Conservation (phyloP, 2,888 invertebrate species). For the Lepidocyrtoides sp. region DNA sequence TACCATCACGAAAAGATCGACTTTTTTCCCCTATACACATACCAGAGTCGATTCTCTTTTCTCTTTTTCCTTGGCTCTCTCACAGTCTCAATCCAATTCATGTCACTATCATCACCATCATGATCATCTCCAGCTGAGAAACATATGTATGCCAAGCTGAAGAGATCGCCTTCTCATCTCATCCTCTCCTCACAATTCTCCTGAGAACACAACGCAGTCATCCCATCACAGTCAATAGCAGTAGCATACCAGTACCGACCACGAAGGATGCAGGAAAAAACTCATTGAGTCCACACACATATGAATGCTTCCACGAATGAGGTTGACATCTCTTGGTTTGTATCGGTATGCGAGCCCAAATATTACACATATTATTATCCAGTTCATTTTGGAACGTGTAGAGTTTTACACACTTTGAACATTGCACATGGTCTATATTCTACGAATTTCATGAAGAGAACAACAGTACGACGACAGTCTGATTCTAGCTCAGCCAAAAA, state of each 20-base stretch:
- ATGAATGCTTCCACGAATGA: conserved; percentile 42
- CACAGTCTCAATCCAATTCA: conserved; percentile 73
- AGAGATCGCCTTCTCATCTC: conserved; percentile 65
- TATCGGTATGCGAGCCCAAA: not conserved
- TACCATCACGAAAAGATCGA: conserved; percentile 63
- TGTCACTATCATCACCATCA: conserved; percentile 71
- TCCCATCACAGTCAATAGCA: conserved; percentile 32
- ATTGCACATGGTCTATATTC: conserved; percentile 12
- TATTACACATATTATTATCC: not conserved
- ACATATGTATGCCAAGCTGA: conserved; percentile 73
- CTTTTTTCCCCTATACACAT: conserved; percentile 13
- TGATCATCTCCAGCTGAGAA: conserved; percentile 75
- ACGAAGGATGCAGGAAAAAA: conserved; percentile 49
- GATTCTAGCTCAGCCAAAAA: too few species aligned
- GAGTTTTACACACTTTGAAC: conserved; percentile 12
- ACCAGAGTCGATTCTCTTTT: conserved; percentile 7
- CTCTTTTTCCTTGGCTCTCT: conserved; percentile 14
- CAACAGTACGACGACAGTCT: not conserved
- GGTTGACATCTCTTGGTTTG: conserved; percentile 51
- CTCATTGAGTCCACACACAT: conserved; percentile 65
- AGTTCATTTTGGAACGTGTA: conserved; percentile 52
- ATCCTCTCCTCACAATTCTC: conserved; percentile 52
- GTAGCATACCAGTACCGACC: too few species aligned
- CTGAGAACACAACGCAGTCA: conserved; percentile 7
- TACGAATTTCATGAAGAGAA: not conserved